Evolutionary conservation across 2,888 invertebrate genomes (phyloP).

Genomic region (Allacma fusca): DNA sequence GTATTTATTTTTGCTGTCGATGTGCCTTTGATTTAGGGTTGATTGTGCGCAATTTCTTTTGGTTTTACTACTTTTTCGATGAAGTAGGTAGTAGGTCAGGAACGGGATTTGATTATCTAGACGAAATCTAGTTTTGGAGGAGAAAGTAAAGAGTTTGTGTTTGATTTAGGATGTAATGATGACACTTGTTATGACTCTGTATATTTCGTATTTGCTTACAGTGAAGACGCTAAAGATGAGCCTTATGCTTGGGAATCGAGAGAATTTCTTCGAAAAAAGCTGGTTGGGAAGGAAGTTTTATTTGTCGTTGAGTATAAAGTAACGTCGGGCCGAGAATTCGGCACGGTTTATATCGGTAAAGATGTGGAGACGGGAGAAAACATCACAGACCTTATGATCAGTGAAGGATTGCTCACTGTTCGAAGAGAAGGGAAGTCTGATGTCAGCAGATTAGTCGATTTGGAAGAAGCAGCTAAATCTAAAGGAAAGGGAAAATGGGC

Average conservation of each 20-base stretch:
- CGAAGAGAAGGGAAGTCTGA: constrained; percentile 76
- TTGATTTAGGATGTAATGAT: not conserved
- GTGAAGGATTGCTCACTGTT: constrained; percentile 89
- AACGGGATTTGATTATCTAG: not conserved
- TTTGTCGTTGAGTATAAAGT: constrained; percentile 78
- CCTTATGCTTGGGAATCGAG: constrained; percentile 98
- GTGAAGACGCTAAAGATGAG: constrained; percentile 81
- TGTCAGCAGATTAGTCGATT: constrained; percentile 75
- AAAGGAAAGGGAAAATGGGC: constrained; percentile 87
- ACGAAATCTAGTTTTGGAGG: not conserved
- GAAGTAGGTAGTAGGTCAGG: not conserved
- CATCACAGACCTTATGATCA: constrained; percentile 84
- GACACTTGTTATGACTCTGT: not conserved
- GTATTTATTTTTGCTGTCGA: too few relatives aligned
- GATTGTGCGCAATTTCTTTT: too few relatives aligned
- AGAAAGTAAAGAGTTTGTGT: not conserved
- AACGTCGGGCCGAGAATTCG: constrained; percentile 84
- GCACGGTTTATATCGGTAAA: constrained; percentile 83
- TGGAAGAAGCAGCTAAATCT: constrained; percentile 89
- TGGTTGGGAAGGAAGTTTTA: constrained; percentile 88
- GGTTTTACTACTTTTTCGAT: not conserved
- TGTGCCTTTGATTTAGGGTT: too few relatives aligned
- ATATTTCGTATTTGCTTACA: constrained; percentile 59
- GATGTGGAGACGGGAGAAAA: constrained; percentile 79
- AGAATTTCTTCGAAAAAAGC: constrained; percentile 89